These are phyloP conservation scores for Xenopus petersii DNA, from an alignment of 2,797 vertebrate species.

Conservation along the genomic window DNA sequence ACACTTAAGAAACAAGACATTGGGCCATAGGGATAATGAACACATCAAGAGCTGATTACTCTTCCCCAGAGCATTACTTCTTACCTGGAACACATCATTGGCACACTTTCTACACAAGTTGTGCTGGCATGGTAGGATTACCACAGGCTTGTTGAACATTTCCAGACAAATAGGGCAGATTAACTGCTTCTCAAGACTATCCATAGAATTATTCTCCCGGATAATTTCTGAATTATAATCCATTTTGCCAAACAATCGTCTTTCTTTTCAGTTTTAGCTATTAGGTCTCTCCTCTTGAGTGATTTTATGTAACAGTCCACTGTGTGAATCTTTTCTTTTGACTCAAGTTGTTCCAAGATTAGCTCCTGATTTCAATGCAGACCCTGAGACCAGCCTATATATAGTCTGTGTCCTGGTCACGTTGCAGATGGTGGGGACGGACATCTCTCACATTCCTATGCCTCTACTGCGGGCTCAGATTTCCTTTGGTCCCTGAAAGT, in stretches of 20 bases:
- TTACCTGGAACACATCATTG: conserved; percentile 73
- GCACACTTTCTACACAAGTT: conserved; percentile 80
- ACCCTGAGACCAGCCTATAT: conserved; percentile 59
- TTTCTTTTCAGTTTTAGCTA: neutral
- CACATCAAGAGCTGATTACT: too few relatives aligned
- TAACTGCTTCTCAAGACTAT: conserved; percentile 77
- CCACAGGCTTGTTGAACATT: conserved; percentile 78
- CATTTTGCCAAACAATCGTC: conserved; percentile 53
- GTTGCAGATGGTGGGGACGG: conserved; percentile 50
- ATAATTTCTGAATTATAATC: conserved; percentile 71
- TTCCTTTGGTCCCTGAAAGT: conserved; percentile 55
- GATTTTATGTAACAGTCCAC: conserved; percentile 6
- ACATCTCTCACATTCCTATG: conserved; percentile 59
- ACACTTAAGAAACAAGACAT: too few relatives aligned
- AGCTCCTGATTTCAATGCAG: conserved; percentile 45
- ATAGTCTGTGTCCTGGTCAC: conserved; percentile 60
- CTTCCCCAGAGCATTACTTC: conserved; percentile 6
- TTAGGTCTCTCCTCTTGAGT: neutral
- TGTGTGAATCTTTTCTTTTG: neutral
- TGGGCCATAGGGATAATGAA: too few relatives aligned
- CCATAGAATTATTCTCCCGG: conserved; percentile 71
- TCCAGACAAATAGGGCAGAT: conserved; percentile 81
- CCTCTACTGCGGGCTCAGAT: conserved; percentile 52
- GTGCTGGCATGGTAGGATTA: conserved; percentile 79
- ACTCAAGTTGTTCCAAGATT: conserved; percentile 11